Evolutionary conservation across 2,888 invertebrate genomes (phyloP).

Genomic region (Taphrorychus bicolor): DNA sequence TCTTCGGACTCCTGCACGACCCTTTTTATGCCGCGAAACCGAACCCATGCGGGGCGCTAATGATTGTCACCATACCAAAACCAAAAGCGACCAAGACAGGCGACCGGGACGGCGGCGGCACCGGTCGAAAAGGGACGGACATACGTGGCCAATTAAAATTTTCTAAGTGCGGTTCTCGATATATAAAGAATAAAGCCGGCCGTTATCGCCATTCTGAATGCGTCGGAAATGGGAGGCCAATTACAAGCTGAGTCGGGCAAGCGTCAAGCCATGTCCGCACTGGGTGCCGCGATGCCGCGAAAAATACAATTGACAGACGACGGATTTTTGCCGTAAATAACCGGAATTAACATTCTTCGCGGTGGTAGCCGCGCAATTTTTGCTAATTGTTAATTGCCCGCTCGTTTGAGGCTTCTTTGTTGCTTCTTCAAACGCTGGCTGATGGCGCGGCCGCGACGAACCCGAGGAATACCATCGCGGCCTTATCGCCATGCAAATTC

Average conservation of each 20-base stretch:
- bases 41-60: conserved; percentile 19
- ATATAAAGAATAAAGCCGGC: conserved; percentile 58
- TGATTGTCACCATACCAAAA: conserved; percentile 32
- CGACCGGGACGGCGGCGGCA: conserved; percentile 19
- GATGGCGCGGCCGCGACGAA: neutral
- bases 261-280: conserved; percentile 59
- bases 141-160: conserved; percentile 61
- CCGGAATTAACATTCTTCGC: conserved; percentile 59
- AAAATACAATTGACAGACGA: conserved; percentile 49
- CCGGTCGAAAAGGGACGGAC: conserved; percentile 54
- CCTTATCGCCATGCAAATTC: conserved; percentile 36
- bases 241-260: conserved; percentile 58
- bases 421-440: neutral
- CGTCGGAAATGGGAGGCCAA: conserved; percentile 61
- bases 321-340: conserved; percentile 55
- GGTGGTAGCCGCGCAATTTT: conserved; percentile 47
- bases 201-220: conserved; percentile 60
- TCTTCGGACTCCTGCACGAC: neutral
- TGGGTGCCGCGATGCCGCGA: conserved; percentile 55
- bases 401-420: neutral
- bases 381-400: conserved; percentile 28
- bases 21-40: neutral
- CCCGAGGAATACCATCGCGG: conserved; percentile 23
- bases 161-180: conserved; percentile 58
- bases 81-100: conserved; percentile 11